These are phyloP conservation scores for Xyrichtys novacula DNA, from an alignment of 2,797 vertebrate genomes.

Conservation along the genomic window DNA sequence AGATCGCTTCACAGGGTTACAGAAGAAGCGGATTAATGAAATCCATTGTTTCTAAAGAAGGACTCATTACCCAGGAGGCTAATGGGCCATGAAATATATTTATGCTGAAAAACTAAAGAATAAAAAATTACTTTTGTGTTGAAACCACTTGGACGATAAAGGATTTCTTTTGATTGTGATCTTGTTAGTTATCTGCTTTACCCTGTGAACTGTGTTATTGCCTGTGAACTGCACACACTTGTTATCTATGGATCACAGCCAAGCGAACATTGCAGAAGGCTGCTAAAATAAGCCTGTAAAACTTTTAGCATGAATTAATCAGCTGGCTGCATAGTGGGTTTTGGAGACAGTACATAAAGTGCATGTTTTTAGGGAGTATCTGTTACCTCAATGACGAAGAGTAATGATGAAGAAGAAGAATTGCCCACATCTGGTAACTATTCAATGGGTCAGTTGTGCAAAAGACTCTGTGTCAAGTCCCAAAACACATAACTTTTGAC, in stretches of 20 bases:
- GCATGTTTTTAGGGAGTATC: background rate
- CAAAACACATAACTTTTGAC: too few species aligned
- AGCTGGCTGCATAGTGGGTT: background rate
- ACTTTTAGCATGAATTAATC: background rate
- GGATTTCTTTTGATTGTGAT: slow-evolving; percentile 5
- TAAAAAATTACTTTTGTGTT: background rate
- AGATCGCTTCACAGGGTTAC: slow-evolving; percentile 28
- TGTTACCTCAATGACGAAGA: background rate
- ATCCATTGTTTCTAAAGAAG: slow-evolving; percentile 23
- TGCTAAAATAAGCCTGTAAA: background rate
- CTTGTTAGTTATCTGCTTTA: background rate
- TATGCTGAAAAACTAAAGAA: background rate
- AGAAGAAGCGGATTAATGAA: slow-evolving; percentile 46
- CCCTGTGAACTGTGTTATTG: background rate
- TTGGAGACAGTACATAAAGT: background rate
- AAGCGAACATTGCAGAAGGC: background rate
- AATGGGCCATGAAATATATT: slow-evolving; percentile 1
- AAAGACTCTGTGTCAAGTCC: background rate
- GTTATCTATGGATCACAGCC: background rate
- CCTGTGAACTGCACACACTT: background rate
- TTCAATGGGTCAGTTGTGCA: background rate
- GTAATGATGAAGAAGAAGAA: background rate
- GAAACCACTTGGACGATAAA: slow-evolving; percentile 15
- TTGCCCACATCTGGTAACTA: background rate
- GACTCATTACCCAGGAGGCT: slow-evolving; percentile 33